These are phyloP conservation scores for Procavia capensis DNA, from an alignment of 2,113 vertebrate genomes.

Conservation along the genomic window DNA sequence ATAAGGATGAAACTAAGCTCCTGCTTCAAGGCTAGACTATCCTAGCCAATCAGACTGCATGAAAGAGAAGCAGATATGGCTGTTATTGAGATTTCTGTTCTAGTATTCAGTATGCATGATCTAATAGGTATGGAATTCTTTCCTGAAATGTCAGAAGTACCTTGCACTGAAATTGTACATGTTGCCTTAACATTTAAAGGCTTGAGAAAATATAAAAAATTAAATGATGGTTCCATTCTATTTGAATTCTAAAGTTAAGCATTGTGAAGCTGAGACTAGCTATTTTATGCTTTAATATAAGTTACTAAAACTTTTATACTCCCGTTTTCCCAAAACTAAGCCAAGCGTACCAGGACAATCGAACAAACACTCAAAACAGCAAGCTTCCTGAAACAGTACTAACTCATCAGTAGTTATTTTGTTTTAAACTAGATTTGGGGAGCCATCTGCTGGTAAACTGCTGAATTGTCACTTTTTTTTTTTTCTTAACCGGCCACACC, in stretches of 20 bases:
- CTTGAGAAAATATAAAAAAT: slow-evolving; percentile 20
- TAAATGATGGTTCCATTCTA: neutral
- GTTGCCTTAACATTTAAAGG: slow-evolving; percentile 5
- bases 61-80: neutral
- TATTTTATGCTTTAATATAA: slow-evolving; percentile 36
- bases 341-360: neutral
- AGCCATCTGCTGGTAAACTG: slow-evolving; percentile 82
- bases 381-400: neutral
- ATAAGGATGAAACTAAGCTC: neutral
- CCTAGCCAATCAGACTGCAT: neutral
- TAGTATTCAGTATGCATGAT: neutral
- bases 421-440: slow-evolving; percentile 69
- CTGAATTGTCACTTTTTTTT: neutral
- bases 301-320: neutral
- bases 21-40: neutral
- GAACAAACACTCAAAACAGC: neutral
- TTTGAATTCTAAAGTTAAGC: slow-evolving; percentile 46
- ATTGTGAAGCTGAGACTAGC: neutral
- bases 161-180: neutral
- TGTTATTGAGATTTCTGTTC: neutral
- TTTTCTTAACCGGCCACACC: neutral
- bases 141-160: neutral
- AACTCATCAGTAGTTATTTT: neutral
- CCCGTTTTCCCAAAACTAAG: neutral
- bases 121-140: neutral